Percentiles rank a stretch among this genome's conserved stretches.
These are phyloP conservation scores for Nudaria mundana DNA, from an alignment of 2,888 invertebrate genomes.

Conservation along the genomic window DNA sequence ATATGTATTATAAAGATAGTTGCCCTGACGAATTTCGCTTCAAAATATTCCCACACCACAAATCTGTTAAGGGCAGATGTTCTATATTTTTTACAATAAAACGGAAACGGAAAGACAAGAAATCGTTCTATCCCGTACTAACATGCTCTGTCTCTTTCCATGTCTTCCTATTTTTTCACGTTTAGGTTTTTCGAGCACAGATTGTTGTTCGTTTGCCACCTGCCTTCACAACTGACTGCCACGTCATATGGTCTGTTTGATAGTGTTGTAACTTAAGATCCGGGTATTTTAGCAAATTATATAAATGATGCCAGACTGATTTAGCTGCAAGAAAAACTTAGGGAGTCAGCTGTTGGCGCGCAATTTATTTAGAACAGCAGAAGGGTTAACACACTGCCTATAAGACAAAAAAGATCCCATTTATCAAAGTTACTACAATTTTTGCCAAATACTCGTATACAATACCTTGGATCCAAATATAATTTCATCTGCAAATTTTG, in stretches of 20 bases:
- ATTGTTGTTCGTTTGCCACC: slow-evolving; percentile 65
- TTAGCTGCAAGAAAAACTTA: not conserved
- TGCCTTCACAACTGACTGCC: slow-evolving; percentile 68
- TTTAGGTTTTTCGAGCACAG: slow-evolving; percentile 66
- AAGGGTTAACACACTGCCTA: too few species aligned
- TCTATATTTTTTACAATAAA: slow-evolving; percentile 65
- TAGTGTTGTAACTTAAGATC: slow-evolving; percentile 1
- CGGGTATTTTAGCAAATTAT: slow-evolving; percentile 9
- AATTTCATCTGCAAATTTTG: too few species aligned
- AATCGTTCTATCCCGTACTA: slow-evolving; percentile 44
- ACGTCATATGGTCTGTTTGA: slow-evolving; percentile 58
- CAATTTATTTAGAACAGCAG: not conserved
- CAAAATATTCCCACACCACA: slow-evolving; percentile 54
- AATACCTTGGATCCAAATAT: too few species aligned
- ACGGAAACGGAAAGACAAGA: slow-evolving; percentile 76
- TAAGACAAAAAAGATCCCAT: too few species aligned
- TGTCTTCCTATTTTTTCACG: slow-evolving; percentile 60
- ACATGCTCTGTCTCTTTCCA: slow-evolving; percentile 41
- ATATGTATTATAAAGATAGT: too few species aligned
- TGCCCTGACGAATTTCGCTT: slow-evolving; percentile 34
- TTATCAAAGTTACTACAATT: too few species aligned
- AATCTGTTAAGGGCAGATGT: slow-evolving; percentile 68
- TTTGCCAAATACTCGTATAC: too few species aligned
- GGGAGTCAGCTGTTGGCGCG: not conserved
- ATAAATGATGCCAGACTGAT: not conserved